A percentile compares a stretch with the other conserved stretches of the same genome.
These are phyloP conservation scores for Bradypodion pumilum DNA, from an alignment of 2,797 vertebrate species.

Conservation along the genomic window DNA sequence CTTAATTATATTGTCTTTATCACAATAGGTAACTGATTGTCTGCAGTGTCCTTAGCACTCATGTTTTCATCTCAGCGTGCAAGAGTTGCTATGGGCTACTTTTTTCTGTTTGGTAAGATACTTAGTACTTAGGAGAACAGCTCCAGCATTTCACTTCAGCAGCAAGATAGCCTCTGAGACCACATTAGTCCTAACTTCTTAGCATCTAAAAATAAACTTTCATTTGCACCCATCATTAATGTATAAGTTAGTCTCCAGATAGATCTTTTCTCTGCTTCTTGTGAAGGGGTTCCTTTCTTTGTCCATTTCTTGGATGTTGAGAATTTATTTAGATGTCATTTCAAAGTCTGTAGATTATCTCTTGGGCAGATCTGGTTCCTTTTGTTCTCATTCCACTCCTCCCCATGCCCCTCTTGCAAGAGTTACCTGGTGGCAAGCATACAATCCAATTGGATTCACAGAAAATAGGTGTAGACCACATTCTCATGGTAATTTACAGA, in stretches of 20 bases:
- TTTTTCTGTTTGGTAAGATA: conserved; percentile 24
- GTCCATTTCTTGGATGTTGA: not conserved
- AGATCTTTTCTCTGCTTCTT: not conserved
- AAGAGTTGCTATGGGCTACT: conserved; percentile 15
- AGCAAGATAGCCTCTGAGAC: not conserved
- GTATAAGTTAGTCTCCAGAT: not conserved
- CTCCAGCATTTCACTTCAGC: not conserved
- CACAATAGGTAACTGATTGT: not conserved
- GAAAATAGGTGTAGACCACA: not conserved
- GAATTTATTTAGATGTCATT: not conserved
- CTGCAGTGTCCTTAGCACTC: not conserved
- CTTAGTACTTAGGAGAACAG: not conserved
- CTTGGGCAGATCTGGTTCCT: not conserved
- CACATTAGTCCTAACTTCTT: not conserved
- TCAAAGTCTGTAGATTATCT: not conserved
- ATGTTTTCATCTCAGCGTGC: conserved; percentile 4
- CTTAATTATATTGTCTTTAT: not conserved
- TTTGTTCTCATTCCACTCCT: not conserved
- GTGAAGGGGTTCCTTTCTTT: not conserved
- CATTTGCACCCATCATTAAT: not conserved
- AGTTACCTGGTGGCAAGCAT: not conserved
- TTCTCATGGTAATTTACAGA: accelerated
- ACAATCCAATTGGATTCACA: not conserved
- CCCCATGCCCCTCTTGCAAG: not conserved
- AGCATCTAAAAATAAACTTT: conserved; percentile 26